A percentile compares a stretch with the other conserved stretches of the same genome.
phyloP scores from a whole-genome alignment of 2,113 vertebrate species.

The Mastomys natalensis region DNA sequence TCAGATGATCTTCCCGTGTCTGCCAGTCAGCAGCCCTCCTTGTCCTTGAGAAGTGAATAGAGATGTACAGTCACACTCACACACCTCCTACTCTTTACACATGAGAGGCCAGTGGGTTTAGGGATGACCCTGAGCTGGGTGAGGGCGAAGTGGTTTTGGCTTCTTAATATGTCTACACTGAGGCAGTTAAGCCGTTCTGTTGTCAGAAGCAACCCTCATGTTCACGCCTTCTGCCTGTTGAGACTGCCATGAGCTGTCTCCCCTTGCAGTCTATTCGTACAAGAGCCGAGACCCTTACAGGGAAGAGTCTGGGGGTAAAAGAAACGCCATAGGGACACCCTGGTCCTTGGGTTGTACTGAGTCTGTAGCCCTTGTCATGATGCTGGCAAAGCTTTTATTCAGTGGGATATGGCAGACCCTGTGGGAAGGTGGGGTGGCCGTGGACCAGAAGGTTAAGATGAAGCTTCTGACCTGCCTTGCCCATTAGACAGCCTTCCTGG shows the following conservation, averaged over 20 bases:
- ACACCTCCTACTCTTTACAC: background rate
- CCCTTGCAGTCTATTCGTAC: slow-evolving; percentile 65
- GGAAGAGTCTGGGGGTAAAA: slow-evolving; percentile 81
- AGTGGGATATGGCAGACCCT: background rate
- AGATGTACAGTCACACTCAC: slow-evolving; percentile 22
- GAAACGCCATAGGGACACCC: slow-evolving; percentile 23
- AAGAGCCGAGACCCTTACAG: slow-evolving; percentile 70
- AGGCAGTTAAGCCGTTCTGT: slow-evolving; percentile 54
- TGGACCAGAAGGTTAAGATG: slow-evolving; percentile 18
- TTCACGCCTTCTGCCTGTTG: slow-evolving; percentile 75
- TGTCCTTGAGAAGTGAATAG: slow-evolving; percentile 70
- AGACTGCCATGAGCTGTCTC: slow-evolving; percentile 61
- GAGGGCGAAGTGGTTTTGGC: slow-evolving; percentile 35
- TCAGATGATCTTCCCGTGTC: slow-evolving; percentile 80
- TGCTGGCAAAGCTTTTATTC: background rate
- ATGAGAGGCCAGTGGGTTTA: slow-evolving; percentile 26
- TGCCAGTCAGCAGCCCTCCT: slow-evolving; percentile 62
- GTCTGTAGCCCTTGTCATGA: background rate
- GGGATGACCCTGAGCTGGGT: slow-evolving; percentile 4
- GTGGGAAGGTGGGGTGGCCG: slow-evolving; percentile 12
- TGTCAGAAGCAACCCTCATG: slow-evolving; percentile 61
- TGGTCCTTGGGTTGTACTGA: slow-evolving; percentile 5
- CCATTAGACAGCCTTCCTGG: background rate
- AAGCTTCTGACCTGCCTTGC: slow-evolving; percentile 17
- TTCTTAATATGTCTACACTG: slow-evolving; percentile 43